Conservation (phyloP, 2,113 vertebrate species). For the Chelonoidis abingdonii region DNA sequence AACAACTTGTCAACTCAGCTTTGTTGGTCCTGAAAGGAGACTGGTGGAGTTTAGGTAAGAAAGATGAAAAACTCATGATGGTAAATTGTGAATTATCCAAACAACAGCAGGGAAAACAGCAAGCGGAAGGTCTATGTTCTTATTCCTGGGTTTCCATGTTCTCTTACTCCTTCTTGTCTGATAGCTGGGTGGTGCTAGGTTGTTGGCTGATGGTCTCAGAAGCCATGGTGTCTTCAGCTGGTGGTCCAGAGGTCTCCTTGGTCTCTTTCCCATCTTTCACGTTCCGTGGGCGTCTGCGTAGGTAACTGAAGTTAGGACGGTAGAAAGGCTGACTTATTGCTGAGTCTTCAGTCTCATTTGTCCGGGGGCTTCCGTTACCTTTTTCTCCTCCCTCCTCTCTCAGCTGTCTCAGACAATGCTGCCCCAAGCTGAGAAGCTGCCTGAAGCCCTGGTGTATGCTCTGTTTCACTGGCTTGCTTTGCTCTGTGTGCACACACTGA, state of each 20-base stretch:
- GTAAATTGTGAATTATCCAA: accelerated
- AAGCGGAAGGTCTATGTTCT: not conserved
- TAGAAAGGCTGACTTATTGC: not conserved
- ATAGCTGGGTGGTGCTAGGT: not conserved
- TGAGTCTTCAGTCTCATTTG: not conserved
- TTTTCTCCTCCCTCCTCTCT: not conserved
- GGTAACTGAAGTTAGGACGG: not conserved
- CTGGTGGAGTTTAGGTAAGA: accelerated
- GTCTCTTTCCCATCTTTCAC: not conserved
- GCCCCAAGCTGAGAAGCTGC: accelerated
- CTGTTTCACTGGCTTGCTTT: not conserved
- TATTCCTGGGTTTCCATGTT: not conserved
- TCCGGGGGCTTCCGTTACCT: not conserved
- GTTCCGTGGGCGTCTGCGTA: not conserved
- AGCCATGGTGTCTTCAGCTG: not conserved
- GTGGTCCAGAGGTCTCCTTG: not conserved
- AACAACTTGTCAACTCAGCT: not conserved
- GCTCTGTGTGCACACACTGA: not conserved
- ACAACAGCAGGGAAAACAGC: not conserved
- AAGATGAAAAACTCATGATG: not conserved
- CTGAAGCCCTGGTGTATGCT: not conserved
- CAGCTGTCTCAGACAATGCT: accelerated
- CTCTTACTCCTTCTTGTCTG: not conserved
- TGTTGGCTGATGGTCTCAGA: not conserved
- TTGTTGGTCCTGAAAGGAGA: not conserved